These are phyloP conservation scores for Polydrusus tereticollis DNA, from an alignment of 2,888 invertebrate species.

Conservation along the genomic window DNA sequence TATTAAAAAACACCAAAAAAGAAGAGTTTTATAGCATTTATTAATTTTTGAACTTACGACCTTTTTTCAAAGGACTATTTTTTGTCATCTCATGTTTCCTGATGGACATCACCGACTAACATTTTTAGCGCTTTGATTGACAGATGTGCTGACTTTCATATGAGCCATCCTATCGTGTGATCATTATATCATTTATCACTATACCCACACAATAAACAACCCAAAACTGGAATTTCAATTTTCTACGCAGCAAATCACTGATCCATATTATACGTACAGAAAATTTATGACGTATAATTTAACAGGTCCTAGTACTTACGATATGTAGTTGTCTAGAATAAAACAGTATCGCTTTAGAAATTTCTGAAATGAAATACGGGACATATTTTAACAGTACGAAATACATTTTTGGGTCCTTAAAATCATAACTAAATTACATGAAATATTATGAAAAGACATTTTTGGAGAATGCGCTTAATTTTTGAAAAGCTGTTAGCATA, in stretches of 20 bases:
- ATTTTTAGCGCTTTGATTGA: background rate
- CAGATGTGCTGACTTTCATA: background rate
- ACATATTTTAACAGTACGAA: too few relatives aligned
- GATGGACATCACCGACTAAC: background rate
- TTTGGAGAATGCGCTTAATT: too few relatives aligned
- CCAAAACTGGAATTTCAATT: constrained; percentile 11
- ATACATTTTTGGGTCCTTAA: too few relatives aligned
- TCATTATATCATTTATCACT: constrained; percentile 13
- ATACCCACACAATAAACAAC: background rate
- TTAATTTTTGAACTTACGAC: too few relatives aligned
- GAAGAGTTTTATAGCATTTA: too few relatives aligned
- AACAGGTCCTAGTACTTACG: background rate
- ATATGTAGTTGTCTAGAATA: background rate
- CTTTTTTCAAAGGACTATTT: too few relatives aligned
- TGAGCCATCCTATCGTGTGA: constrained; percentile 1
- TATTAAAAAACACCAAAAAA: too few relatives aligned
- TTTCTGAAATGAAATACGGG: background rate
- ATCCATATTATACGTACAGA: constrained; percentile 12
- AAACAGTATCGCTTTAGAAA: background rate
- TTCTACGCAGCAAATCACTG: constrained; percentile 9
- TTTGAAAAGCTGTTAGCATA: too few relatives aligned
- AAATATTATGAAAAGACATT: too few relatives aligned
- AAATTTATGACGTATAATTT: constrained; percentile 16
- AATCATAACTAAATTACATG: too few relatives aligned
- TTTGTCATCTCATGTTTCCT: background rate